phyloP scores from a whole-genome alignment of 2,113 vertebrate species.

The Oncorhynchus gorbuscha region DNA sequence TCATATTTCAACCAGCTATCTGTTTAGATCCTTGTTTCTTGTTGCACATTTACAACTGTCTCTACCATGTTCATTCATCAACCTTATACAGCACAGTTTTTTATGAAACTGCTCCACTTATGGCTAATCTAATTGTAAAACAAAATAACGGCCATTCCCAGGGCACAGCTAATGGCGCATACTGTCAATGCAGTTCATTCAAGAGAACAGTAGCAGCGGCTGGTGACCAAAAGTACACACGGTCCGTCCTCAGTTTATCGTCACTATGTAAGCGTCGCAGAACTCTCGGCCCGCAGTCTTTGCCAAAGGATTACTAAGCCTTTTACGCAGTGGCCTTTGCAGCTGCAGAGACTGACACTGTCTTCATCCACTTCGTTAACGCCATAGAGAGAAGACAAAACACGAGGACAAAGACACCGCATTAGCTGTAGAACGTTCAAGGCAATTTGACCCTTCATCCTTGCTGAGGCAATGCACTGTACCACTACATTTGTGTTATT shows the following conservation, averaged over 20 bases:
- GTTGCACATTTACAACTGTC: neutral
- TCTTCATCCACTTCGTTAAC: constrained; percentile 59
- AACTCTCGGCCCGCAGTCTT: constrained; percentile 51
- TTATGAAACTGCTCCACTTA: constrained; percentile 3
- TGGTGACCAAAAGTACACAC: constrained; percentile 65
- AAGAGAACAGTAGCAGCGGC: constrained; percentile 51
- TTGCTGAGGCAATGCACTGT: neutral
- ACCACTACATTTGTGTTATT: too few species aligned
- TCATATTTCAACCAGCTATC: constrained; percentile 1
- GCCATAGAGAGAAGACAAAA: constrained; percentile 39
- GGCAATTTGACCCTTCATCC: constrained; percentile 20
- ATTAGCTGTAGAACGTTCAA: constrained; percentile 33
- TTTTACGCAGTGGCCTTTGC: constrained; percentile 54
- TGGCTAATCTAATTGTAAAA: constrained; percentile 50
- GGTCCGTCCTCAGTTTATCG: constrained; percentile 44
- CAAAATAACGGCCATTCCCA: neutral
- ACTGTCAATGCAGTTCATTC: constrained; percentile 43
- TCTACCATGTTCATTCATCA: constrained; percentile 17
- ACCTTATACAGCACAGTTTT: constrained; percentile 6
- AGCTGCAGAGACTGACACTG: constrained; percentile 63
- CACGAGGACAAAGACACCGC: constrained; percentile 28
- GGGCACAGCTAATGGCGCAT: neutral
- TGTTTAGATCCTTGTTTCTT: neutral
- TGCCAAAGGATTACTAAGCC: constrained; percentile 66
- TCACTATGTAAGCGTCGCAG: constrained; percentile 43